Base-by-base conservation (phyloP, 2,888 invertebrate genomes). In the Diaperis boleti region DNA sequence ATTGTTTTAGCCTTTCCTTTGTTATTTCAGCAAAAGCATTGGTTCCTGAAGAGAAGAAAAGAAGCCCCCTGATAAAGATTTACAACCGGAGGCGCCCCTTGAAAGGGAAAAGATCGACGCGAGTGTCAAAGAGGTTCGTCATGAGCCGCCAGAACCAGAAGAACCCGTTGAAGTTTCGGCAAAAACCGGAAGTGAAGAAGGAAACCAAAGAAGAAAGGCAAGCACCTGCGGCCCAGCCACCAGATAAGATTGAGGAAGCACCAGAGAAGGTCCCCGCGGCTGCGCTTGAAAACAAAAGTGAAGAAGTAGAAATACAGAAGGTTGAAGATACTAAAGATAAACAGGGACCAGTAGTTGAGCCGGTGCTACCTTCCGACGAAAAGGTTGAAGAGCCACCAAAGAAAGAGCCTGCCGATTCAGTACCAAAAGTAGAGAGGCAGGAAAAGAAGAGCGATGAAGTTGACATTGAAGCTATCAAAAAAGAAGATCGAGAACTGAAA, bases 401-500 rank as follows among this genome's bases (percentile, higher is more conserved):
- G 13, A 33, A 33, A 33, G 18, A 35, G n/a, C n/a, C n/a, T n/a
- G n/a, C n/a, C 42, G 14, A n/a, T n/a, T n/a, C n/a, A n/a, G n/a
- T n/a, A n/a, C n/a, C 10, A 33, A 33, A 33, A 13, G 20, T 20
- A n/a, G 18, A 33, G 5, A 62, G 64, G 55, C 33, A 35, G 15
- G 35, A 35, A 14, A 61, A 65, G n/a, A 52, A 63, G 61, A 81
- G 78, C 60, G 83, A 83, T 62, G 82, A 84, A 67, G 81, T 83
- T 2, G 84, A 85, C 67, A 76, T 75, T 54, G 81, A 82, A 72
- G 82, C 82, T 7, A 80, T 81, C 11, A 78, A 81, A 65, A 82
- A 81, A 69, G 81, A 82, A 69, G 82, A 82, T 8, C 76, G 76
- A 60, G 82, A 82, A 74, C 72, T 83, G 39, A 80, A 81, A 18